Evolutionary conservation across 2,113 vertebrate species (phyloP), one percentile per base, ranked within the genome.

Genomic region (Bufo gargarizans): DNA sequence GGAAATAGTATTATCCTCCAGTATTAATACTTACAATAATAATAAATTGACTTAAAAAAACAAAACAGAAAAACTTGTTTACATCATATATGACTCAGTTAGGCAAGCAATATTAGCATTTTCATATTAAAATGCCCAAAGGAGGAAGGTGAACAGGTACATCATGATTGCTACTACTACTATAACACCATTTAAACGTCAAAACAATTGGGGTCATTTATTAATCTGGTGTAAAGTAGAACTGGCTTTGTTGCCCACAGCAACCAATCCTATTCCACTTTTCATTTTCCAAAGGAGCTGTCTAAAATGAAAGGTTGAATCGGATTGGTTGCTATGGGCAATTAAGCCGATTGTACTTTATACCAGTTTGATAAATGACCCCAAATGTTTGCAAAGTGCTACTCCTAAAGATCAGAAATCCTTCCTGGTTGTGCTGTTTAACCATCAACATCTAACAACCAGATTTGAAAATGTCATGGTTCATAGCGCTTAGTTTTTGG

Each of bases 31-130:
- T 65, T 65, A 69, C 20, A 83, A 83, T 49, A 83, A 81, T 81
- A 59, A 65, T 82, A 47, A 80, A 80, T 50, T 47, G 63, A 67
- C 11, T 49, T 69, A 69, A 16, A 83, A 11, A 83, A 61, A 69
- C n/a, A n/a, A n/a, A n/a, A n/a, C 17, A 83, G 59, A 33, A 83
- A 83, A 69, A 20, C 11, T 83, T 83, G 63, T 49, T 83, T 53
- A 14, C 12, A 50, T 11, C 47, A 76, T 76, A 76, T 76, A 47
- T 76, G 22, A 71, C 14, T 76, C 45, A 49, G 72, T 43, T 16
- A 76, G 13, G 59, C 59, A 61, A 14, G 8, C 56, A 33, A 33
- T 33, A 58, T 58, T 58, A 58, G 13, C 13, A 12, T 58, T 58
- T 58, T 58, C 56, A 12, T 58, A 77, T 53, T 2, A 45, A 53